Percentiles rank a stretch among this genome's conserved stretches.
These are phyloP conservation scores for Hemiprocne comata DNA, from an alignment of 2,113 vertebrate species.

Conservation along the genomic window DNA sequence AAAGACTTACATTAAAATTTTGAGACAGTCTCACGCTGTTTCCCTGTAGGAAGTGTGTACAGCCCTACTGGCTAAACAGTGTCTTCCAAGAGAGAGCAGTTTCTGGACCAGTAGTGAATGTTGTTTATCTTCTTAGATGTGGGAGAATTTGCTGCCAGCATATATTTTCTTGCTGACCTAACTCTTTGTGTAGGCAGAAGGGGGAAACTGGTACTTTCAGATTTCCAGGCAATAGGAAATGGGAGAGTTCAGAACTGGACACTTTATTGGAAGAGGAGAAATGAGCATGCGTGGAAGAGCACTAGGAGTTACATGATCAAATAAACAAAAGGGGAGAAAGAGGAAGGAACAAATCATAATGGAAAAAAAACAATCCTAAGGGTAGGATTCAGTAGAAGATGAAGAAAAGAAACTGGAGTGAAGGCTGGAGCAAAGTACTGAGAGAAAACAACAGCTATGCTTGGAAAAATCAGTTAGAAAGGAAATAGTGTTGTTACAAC, in stretches of 20 bases:
- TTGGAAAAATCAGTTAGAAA: background rate
- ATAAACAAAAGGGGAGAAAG: background rate
- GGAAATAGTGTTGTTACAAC: background rate
- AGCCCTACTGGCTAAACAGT: background rate
- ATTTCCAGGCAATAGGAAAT: background rate
- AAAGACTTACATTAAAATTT: background rate
- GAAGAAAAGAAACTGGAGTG: background rate
- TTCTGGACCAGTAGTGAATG: background rate
- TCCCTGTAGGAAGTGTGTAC: background rate
- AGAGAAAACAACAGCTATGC: background rate
- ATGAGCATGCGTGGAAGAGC: background rate
- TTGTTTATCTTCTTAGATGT: background rate
- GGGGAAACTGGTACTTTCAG: background rate
- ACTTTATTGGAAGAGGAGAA: background rate
- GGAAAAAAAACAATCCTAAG: background rate
- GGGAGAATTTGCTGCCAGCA: background rate
- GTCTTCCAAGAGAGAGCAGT: background rate
- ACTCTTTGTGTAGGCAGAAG: background rate
- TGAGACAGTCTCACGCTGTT: background rate
- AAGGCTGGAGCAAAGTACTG: background rate
- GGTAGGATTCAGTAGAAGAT: background rate
- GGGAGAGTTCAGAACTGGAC: background rate
- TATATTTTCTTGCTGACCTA: background rate
- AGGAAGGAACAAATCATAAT: background rate
- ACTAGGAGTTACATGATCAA: background rate